These are phyloP conservation scores for Podotricha telesiphe DNA, from an alignment of 2,888 invertebrate species.

Conservation along the genomic window DNA sequence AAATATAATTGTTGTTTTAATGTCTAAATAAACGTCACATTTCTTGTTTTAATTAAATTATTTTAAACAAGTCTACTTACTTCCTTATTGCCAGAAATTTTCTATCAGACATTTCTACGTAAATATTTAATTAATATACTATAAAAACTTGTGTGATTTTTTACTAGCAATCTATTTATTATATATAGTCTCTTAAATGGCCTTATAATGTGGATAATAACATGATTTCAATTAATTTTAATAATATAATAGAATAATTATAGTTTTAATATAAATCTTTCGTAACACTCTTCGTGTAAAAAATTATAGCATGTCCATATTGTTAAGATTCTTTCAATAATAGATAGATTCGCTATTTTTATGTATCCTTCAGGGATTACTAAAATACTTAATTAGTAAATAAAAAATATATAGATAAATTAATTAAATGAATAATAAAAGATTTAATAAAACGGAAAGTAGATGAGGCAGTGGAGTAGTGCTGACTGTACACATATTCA, in stretches of 20 bases:
- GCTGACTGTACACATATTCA: too few relatives aligned
- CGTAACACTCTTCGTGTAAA: not conserved
- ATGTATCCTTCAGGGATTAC: too few relatives aligned
- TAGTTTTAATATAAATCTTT: slow-evolving; percentile 2
- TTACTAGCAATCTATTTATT: not conserved
- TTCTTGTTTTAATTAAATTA: too few relatives aligned
- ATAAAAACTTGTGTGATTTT: too few relatives aligned
- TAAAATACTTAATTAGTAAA: too few relatives aligned
- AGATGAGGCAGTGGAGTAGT: too few relatives aligned
- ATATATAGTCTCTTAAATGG: not conserved
- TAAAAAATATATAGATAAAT: too few relatives aligned
- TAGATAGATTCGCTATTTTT: not conserved
- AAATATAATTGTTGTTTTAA: too few relatives aligned
- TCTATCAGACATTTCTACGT: not conserved
- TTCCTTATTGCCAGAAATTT: not conserved
- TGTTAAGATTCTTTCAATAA: not conserved
- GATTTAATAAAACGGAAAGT: too few relatives aligned
- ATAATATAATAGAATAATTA: slow-evolving; percentile 4
- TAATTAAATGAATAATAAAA: too few relatives aligned
- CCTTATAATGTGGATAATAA: slow-evolving; percentile 3
- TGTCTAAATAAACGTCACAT: too few relatives aligned
- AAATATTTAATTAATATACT: not conserved
- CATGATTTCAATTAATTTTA: not conserved
- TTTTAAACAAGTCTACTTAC: too few relatives aligned
- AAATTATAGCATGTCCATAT: not conserved